These are phyloP conservation scores for Trichogramma evanescens DNA, from an alignment of 2,888 invertebrate genomes.

Conservation along the genomic window DNA sequence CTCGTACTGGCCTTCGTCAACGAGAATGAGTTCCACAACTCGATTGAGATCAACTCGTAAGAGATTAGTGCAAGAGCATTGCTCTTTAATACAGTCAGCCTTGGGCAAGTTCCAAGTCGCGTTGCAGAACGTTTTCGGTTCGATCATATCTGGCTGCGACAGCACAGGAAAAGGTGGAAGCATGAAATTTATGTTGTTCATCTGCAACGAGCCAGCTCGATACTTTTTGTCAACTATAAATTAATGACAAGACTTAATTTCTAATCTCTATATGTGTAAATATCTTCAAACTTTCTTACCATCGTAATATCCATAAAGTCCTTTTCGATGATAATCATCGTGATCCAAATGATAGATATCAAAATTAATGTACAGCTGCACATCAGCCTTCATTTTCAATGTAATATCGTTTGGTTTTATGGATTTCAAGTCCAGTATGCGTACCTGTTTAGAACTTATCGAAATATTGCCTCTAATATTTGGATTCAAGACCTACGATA, in stretches of 20 bases:
- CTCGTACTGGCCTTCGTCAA: not conserved
- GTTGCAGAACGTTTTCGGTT: not conserved
- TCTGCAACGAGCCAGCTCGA: no score
- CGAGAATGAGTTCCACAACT: slow-evolving; percentile 1
- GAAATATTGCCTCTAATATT: not conserved
- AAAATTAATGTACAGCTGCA: slow-evolving; percentile 1
- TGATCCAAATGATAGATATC: not conserved
- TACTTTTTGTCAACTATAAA: no score
- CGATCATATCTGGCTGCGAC: not conserved
- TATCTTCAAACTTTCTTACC: not conserved
- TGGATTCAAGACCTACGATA: not conserved
- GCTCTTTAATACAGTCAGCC: not conserved
- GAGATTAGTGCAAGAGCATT: not conserved
- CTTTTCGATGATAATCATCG: slow-evolving; percentile 2
- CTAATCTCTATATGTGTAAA: no score
- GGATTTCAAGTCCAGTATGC: not conserved
- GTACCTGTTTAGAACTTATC: not conserved
- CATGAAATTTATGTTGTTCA: no score
- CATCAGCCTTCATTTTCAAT: not conserved
- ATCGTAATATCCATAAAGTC: slow-evolving; percentile 2
- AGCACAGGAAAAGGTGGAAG: no score
- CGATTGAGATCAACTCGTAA: not conserved
- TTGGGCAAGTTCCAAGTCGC: not conserved
- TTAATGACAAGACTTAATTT: no score
- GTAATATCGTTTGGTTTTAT: not conserved